A percentile compares a stretch with the other conserved stretches of the same genome.
Evolutionary conservation across 2,113 vertebrate species (phyloP).

Genomic region (Paedocypris sp.): DNA sequence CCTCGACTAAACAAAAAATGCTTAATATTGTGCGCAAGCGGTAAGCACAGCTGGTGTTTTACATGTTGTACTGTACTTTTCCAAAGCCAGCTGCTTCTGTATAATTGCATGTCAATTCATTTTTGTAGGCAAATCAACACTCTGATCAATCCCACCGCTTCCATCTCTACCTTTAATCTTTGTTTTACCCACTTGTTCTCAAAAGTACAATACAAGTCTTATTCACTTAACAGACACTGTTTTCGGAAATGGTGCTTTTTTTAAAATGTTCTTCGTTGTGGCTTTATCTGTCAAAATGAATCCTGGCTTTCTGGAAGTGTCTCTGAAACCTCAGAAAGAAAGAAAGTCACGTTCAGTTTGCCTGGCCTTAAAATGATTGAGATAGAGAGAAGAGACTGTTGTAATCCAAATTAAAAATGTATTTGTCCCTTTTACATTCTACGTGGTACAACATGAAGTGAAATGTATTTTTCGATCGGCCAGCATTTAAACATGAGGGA

Average conservation of each 20-base stretch:
- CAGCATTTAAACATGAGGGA: too few species aligned
- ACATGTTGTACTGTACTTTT: conserved; percentile 36
- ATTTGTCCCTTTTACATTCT: too few species aligned
- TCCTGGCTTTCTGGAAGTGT: background rate
- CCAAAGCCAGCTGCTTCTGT: conserved; percentile 18
- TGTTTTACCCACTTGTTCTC: too few species aligned
- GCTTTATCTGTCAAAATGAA: conserved; percentile 6
- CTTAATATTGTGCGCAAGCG: conserved; percentile 66
- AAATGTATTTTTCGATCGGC: too few species aligned
- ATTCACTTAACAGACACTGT: background rate
- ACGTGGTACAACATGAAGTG: too few species aligned
- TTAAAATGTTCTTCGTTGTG: background rate
- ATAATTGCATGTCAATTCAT: conserved; percentile 33
- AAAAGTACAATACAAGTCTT: background rate
- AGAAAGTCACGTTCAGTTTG: too few species aligned
- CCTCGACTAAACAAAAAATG: conserved; percentile 68
- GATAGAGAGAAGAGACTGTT: too few species aligned
- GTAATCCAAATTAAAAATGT: too few species aligned
- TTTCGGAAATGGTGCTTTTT: conserved; percentile 3
- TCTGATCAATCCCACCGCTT: background rate
- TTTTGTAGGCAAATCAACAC: conserved; percentile 15
- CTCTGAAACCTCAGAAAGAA: too few species aligned
- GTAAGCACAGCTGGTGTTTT: conserved; percentile 53
- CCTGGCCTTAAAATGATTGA: too few species aligned
- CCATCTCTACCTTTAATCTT: background rate